Conservation (phyloP, 2,888 invertebrate genomes). For the Digitonthophagus gazella region DNA sequence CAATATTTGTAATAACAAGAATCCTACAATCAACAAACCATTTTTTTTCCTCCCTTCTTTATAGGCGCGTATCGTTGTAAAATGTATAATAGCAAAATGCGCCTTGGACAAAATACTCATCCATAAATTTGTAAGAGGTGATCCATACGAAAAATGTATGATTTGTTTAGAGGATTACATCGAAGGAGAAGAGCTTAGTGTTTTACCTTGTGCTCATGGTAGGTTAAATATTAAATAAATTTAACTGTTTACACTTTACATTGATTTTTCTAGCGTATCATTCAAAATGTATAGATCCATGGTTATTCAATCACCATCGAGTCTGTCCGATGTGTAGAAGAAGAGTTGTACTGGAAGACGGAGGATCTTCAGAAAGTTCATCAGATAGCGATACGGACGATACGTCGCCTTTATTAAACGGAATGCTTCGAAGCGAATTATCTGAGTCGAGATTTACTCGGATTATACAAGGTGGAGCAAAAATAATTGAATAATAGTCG, state of each 20-base stretch:
- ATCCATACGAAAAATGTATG: constrained; percentile 96
- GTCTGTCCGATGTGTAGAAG: constrained; percentile 98
- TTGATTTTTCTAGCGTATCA: constrained; percentile 91
- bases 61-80: too few species aligned
- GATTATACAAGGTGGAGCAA: too few species aligned
- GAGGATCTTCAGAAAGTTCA: constrained; percentile 55
- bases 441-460: constrained; percentile 71
- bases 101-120: constrained; percentile 92
- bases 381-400: constrained; percentile 67
- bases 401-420: constrained; percentile 53
- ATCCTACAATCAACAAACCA: too few species aligned
- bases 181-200: constrained; percentile 90
- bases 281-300: constrained; percentile 95
- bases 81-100: constrained; percentile 84
- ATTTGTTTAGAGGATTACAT: constrained; percentile 97
- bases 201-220: constrained; percentile 96
- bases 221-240: constrained; percentile 47
- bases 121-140: constrained; percentile 90
- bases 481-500: too few species aligned
- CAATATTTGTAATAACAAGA: too few species aligned
- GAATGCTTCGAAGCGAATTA: constrained; percentile 46
- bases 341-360: constrained; percentile 84
- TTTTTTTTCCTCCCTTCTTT: too few species aligned
- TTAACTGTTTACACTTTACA: too few species aligned
- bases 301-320: constrained; percentile 94